Base-by-base conservation (phyloP, 2,113 vertebrate species). In the Perognathus longimembris region DNA sequence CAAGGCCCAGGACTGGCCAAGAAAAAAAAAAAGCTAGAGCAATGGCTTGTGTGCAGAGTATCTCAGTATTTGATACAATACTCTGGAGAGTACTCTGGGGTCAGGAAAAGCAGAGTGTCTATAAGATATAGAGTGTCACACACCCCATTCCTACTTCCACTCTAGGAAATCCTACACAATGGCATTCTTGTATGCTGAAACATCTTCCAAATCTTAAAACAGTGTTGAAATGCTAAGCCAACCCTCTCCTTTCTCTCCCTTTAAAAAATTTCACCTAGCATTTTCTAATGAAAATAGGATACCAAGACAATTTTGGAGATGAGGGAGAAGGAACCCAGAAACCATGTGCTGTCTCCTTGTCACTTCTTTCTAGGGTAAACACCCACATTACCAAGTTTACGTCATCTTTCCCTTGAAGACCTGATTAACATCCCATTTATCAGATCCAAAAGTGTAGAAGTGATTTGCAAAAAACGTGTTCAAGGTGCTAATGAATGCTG, bases 171-270 rank as follows among this genome's bases (percentile, higher is more conserved):
- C 30, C 42, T 11, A 36, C 20, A 84, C 2, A 24, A 1, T 14
- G 38, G 57, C 59, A 45, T 64, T 64, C 75, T 81, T 21, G 22
- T 59, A 74, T 57, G 45, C 38, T 81, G 45, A 15, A 63, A 26
- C 67, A 86, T 86, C 36, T 69, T 80, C 17, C n/a, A 71, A 86
- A 42, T 6, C 88, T 80, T 36, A 80, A 45, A 87, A 63, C 20
- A 85, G 57, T 34, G 20, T 20, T 59, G 3, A 36, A 84, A 79
- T 50, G 2, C 12, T 30, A 59, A 71, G n/a, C 64, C 45, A 45
- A n/a, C 32, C 3, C 6, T 63, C 61, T 85, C 24, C 6, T 71
- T 80, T 66, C 15, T 34, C 34, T 73, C 57, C 22, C 17, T 24
- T 22, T 30, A 86, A 7, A 86, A 7, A 74, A 77, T 67, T 71